These are phyloP conservation scores for Hesperophylax magnus DNA, from an alignment of 1,140 invertebrate genomes.

Conservation along the genomic window DNA sequence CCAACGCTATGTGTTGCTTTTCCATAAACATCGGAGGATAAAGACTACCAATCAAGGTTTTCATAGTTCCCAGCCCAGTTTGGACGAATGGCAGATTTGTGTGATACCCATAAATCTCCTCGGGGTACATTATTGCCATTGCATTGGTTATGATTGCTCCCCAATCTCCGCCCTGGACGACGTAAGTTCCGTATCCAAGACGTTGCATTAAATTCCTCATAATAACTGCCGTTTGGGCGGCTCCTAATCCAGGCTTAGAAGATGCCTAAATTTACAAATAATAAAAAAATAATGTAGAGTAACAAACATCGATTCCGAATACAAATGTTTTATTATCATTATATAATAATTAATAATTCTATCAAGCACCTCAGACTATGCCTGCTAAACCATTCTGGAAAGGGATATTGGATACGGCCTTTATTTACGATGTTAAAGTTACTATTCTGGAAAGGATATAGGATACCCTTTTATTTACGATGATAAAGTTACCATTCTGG, in stretches of 20 bases:
- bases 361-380: too few relatives aligned
- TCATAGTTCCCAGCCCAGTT: conserved; percentile 14
- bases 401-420: too few relatives aligned
- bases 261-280: conserved; percentile 65
- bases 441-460: too few relatives aligned
- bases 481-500: too few relatives aligned
- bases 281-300: not conserved
- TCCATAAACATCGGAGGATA: conserved; percentile 62
- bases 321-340: not conserved
- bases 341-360: not conserved
- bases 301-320: not conserved
- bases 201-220: conserved; percentile 88
- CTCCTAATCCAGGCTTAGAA: conserved; percentile 74
- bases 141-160: conserved; percentile 74
- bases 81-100: conserved; percentile 60
- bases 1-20: conserved; percentile 69
- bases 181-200: conserved; percentile 82
- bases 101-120: conserved; percentile 76
- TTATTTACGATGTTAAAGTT: too few relatives aligned
- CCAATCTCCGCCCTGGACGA: conserved; percentile 91
- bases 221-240: conserved; percentile 77
- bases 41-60: conserved; percentile 40
- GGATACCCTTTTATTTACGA: too few relatives aligned
- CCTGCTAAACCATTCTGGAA: too few relatives aligned
- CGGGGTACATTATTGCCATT: conserved; percentile 79